phyloP scores from a whole-genome alignment of 2,113 vertebrate species.

The Ciconia stormi region DNA sequence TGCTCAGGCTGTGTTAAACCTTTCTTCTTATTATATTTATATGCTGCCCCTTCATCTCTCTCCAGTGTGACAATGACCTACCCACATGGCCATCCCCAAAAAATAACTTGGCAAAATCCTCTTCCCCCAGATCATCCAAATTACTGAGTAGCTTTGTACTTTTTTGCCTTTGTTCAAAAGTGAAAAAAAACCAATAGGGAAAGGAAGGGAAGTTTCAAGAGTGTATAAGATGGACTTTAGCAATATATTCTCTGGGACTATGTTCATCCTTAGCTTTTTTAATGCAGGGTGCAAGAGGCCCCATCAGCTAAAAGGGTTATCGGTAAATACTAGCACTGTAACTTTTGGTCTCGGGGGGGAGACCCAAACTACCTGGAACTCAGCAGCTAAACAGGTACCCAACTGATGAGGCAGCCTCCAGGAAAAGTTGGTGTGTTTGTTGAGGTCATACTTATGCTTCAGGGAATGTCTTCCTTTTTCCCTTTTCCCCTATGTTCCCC shows the following conservation, averaged over 20 bases:
- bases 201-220: not conserved
- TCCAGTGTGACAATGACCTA: not conserved
- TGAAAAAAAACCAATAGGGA: not conserved
- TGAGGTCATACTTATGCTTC: not conserved
- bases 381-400: not conserved
- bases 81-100: not conserved
- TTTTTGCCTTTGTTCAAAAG: not conserved
- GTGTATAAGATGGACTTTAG: not conserved
- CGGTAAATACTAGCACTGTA: not conserved
- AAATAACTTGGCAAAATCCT: not conserved
- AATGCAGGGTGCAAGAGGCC: not conserved
- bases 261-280: not conserved
- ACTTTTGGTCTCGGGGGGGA: not conserved
- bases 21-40: not conserved
- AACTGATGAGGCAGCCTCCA: not conserved
- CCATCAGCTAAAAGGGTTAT: not conserved
- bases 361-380: not conserved
- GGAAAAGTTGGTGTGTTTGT: not conserved
- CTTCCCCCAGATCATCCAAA: not conserved
- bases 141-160: not conserved
- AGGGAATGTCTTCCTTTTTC: not conserved
- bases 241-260: not conserved
- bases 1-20: not conserved
- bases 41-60: not conserved
- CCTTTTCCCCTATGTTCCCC: not conserved